phyloP scores from a whole-genome alignment of 2,113 vertebrate genomes.

The Upupa epops region DNA sequence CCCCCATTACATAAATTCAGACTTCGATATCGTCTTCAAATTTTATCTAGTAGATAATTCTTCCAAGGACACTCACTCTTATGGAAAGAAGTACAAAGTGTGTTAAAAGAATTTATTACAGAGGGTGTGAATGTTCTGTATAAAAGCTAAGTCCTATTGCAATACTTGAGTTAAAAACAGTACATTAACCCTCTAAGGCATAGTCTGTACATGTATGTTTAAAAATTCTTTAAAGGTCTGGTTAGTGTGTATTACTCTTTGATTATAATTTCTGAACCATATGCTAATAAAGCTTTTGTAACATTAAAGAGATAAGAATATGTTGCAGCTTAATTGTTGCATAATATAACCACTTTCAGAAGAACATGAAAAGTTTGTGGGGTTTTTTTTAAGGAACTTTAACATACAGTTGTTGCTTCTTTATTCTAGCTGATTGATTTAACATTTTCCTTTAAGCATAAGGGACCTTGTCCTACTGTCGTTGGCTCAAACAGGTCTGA shows the following conservation, averaged over 20 bases:
- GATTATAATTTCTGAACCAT: neutral
- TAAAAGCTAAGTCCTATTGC: conserved; percentile 33
- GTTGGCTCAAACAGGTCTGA: conserved; percentile 51
- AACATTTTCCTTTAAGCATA: conserved; percentile 63
- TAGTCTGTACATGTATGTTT: neutral
- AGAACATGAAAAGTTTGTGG: neutral
- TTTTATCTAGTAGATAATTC: conserved; percentile 62
- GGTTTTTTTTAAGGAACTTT: conserved; percentile 27
- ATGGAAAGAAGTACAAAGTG: conserved; percentile 51
- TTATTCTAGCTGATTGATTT: conserved; percentile 66
- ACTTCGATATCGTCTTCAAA: conserved; percentile 51
- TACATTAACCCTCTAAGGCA: conserved; percentile 40
- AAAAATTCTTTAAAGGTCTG: conserved; percentile 16
- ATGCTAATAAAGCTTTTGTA: conserved; percentile 22
- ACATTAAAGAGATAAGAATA: neutral
- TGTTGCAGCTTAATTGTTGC: conserved; percentile 7
- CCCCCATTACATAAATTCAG: conserved; percentile 35
- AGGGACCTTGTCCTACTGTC: conserved; percentile 56
- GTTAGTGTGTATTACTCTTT: neutral
- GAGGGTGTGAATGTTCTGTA: conserved; percentile 42
- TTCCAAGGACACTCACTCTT: conserved; percentile 41
- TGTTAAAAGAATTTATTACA: conserved; percentile 53
- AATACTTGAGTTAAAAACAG: conserved; percentile 41
- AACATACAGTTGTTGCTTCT: conserved; percentile 1
- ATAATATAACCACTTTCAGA: conserved; percentile 18